These are phyloP conservation scores for Temnothorax rugatulus DNA, from an alignment of 2,888 invertebrate genomes.

Conservation along the genomic window DNA sequence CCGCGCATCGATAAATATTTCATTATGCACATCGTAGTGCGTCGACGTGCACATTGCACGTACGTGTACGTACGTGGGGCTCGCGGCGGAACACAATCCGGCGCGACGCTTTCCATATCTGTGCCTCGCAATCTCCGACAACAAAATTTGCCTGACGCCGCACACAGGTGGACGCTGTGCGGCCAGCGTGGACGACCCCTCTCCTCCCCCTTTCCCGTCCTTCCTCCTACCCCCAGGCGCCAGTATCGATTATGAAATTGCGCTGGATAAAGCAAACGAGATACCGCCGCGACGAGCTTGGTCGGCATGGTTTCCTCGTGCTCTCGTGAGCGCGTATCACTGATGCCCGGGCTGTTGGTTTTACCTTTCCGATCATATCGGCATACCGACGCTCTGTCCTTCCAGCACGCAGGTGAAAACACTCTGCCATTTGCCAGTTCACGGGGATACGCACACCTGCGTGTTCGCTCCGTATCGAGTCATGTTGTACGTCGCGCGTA, in stretches of 20 bases:
- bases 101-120: constrained; percentile 51
- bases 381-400: constrained; percentile 41
- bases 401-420: constrained; percentile 49
- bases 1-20: constrained; percentile 46
- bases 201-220: not conserved
- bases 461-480: constrained; percentile 1
- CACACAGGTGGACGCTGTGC: constrained; percentile 60
- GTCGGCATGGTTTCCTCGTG: constrained; percentile 13
- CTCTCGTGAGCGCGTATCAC: constrained; percentile 31
- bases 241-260: constrained; percentile 79
- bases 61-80: constrained; percentile 8
- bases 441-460: not conserved
- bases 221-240: constrained; percentile 31
- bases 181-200: constrained; percentile 39
- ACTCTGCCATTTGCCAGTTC: not conserved
- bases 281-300: constrained; percentile 46
- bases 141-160: constrained; percentile 65
- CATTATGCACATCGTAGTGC: constrained; percentile 28
- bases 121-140: constrained; percentile 59
- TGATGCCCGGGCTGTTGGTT: constrained; percentile 52
- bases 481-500: not conserved
- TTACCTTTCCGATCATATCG: constrained; percentile 75
- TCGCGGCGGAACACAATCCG: constrained; percentile 37
- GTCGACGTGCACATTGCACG: not conserved
- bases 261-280: constrained; percentile 75